Conservation (phyloP, 2,113 vertebrate genomes). For the Ranitomeya imitator region DNA sequence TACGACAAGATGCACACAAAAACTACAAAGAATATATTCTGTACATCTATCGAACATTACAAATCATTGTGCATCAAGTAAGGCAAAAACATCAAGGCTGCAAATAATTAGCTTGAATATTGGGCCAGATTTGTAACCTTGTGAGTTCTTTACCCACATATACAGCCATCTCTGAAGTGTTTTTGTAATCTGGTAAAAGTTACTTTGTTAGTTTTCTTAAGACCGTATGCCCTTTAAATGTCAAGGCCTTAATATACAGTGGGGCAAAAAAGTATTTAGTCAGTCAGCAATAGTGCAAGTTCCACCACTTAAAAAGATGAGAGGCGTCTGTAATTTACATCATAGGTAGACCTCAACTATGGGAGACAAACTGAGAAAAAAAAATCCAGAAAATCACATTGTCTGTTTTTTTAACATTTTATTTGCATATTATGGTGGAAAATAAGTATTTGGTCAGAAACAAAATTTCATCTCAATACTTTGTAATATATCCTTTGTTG, state of each 20-base stretch:
- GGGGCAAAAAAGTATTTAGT: too few relatives aligned
- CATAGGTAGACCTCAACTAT: too few relatives aligned
- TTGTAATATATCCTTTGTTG: too few relatives aligned
- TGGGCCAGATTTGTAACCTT: constrained; percentile 59
- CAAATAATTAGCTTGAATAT: constrained; percentile 81
- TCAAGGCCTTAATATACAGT: background rate
- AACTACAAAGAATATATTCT: constrained; percentile 73
- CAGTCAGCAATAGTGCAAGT: too few relatives aligned
- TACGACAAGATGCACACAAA: constrained; percentile 72
- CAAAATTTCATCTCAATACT: too few relatives aligned
- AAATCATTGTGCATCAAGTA: constrained; percentile 88
- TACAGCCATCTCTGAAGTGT: constrained; percentile 60
- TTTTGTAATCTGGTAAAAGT: constrained; percentile 59
- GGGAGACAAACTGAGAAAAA: too few relatives aligned
- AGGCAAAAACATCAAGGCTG: constrained; percentile 93
- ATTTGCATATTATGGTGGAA: too few relatives aligned
- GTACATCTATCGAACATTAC: constrained; percentile 79
- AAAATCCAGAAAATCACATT: too few relatives aligned
- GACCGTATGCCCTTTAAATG: background rate
- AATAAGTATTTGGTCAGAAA: too few relatives aligned
- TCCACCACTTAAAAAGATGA: too few relatives aligned
- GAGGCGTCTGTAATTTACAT: too few relatives aligned
- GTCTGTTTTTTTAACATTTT: too few relatives aligned
- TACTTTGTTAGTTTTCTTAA: constrained; percentile 23
- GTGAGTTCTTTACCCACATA: constrained; percentile 46